These are phyloP conservation scores for Drosophila kokeensis DNA, from an alignment of 2,888 invertebrate species.

Conservation along the genomic window DNA sequence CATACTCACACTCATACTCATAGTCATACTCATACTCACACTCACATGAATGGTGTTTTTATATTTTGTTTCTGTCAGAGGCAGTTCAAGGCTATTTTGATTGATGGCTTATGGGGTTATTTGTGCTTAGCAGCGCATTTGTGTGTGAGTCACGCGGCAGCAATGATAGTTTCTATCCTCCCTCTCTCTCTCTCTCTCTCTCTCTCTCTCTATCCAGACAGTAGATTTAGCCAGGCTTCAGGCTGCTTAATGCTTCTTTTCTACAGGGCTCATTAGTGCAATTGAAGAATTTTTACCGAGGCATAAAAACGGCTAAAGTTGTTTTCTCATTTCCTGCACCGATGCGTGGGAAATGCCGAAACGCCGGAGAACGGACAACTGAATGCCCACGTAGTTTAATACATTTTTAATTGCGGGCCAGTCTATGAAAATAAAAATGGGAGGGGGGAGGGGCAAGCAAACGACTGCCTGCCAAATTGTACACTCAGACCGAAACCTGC, in stretches of 20 bases:
- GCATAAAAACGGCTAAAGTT: slow-evolving; percentile 43
- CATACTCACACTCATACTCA: background rate
- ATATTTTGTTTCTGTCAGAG: slow-evolving; percentile 54
- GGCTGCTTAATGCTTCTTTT: slow-evolving; percentile 33
- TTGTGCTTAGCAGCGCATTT: slow-evolving; percentile 32
- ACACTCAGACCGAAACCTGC: slow-evolving; percentile 26
- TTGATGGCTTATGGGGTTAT: slow-evolving; percentile 61
- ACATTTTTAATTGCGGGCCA: slow-evolving; percentile 69
- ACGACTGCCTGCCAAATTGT: slow-evolving; percentile 13
- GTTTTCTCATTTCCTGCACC: slow-evolving; percentile 56
- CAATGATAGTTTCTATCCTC: slow-evolving; percentile 28
- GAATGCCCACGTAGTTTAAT: slow-evolving; percentile 51
- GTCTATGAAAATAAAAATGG: slow-evolving; percentile 17
- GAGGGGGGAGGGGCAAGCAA: background rate
- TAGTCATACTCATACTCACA: background rate
- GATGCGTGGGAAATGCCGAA: slow-evolving; percentile 64
- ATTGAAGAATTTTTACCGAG: slow-evolving; percentile 49
- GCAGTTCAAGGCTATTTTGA: slow-evolving; percentile 74
- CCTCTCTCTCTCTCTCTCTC: background rate
- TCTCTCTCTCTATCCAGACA: background rate
- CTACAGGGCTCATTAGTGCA: slow-evolving; percentile 54
- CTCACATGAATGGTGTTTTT: slow-evolving; percentile 2
- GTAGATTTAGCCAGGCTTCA: slow-evolving; percentile 1
- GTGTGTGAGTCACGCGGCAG: slow-evolving; percentile 51
- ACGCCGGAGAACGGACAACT: slow-evolving; percentile 17